Percentiles rank a stretch among this genome's conserved stretches.
Evolutionary conservation across 2,113 vertebrate species (phyloP).

Genomic region (Ceyx margarethae): DNA sequence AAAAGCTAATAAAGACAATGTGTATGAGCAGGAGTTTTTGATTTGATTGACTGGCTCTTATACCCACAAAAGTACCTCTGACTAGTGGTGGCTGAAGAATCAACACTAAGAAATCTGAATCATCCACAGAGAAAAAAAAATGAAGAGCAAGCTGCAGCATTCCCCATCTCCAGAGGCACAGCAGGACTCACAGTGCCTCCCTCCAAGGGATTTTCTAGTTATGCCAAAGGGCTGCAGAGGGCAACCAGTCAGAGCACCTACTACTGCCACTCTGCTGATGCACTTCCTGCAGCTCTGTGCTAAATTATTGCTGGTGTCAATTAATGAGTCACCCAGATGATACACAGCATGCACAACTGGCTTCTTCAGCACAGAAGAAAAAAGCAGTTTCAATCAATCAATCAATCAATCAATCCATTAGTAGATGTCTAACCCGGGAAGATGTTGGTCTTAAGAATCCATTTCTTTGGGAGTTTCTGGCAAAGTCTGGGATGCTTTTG

Average conservation of each 20-base stretch:
- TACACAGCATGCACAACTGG: not conserved
- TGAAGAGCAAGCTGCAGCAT: not conserved
- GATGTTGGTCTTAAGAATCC: not conserved
- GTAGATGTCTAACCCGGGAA: not conserved
- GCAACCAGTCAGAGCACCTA: not conserved
- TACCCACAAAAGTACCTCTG: not conserved
- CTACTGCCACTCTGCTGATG: not conserved
- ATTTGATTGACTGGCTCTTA: not conserved
- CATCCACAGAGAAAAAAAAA: not conserved
- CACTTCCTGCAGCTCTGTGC: not conserved
- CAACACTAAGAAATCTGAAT: not conserved
- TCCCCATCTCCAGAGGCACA: not conserved
- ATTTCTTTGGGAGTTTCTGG: not conserved
- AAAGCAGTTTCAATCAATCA: not conserved
- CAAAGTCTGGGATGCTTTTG: not conserved
- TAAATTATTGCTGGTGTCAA: not conserved
- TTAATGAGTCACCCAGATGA: not conserved
- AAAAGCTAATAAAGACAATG: slow-evolving; percentile 8
- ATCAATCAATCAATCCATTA: not conserved
- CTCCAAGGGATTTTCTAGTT: not conserved
- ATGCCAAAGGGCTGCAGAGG: not conserved
- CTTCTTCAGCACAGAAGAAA: not conserved
- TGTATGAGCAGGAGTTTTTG: not conserved
- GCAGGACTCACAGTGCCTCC: not conserved
- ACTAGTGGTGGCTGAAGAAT: not conserved